Evolutionary conservation across 2,797 vertebrate species (phyloP).

Genomic region (Spatula versicolor): DNA sequence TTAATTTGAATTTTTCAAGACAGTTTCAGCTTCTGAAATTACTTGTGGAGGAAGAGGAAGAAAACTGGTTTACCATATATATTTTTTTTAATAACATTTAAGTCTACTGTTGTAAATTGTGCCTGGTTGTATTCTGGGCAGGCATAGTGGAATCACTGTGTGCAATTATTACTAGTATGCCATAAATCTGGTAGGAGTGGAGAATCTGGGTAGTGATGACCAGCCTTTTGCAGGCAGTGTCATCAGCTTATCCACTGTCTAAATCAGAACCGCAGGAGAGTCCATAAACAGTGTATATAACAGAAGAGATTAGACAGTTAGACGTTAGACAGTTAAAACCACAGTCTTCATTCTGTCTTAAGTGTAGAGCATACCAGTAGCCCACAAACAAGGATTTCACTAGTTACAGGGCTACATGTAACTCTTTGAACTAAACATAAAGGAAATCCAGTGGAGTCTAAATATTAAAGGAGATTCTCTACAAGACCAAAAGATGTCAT

Average conservation of each 20-base stretch:
- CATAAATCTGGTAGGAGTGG: background rate
- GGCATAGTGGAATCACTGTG: background rate
- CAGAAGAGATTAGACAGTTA: background rate
- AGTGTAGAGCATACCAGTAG: background rate
- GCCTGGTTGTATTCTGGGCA: background rate
- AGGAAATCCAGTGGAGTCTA: background rate
- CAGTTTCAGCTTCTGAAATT: background rate
- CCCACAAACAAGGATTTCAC: background rate
- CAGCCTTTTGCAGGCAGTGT: background rate
- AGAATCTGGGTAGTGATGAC: background rate
- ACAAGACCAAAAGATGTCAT: background rate
- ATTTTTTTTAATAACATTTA: background rate
- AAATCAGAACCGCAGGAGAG: background rate
- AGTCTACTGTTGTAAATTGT: background rate
- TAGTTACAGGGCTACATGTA: background rate
- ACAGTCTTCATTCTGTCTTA: background rate
- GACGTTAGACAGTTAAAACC: background rate
- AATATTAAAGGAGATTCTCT: background rate
- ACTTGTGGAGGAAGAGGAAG: background rate
- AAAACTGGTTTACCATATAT: background rate
- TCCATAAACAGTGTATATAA: background rate
- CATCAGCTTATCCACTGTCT: background rate
- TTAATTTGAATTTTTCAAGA: background rate
- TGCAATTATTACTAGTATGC: background rate
- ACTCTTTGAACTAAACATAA: background rate